A percentile compares a stretch with the other conserved stretches of the same genome.
Conservation (phyloP, 2,113 vertebrate genomes). For the Meles meles region DNA sequence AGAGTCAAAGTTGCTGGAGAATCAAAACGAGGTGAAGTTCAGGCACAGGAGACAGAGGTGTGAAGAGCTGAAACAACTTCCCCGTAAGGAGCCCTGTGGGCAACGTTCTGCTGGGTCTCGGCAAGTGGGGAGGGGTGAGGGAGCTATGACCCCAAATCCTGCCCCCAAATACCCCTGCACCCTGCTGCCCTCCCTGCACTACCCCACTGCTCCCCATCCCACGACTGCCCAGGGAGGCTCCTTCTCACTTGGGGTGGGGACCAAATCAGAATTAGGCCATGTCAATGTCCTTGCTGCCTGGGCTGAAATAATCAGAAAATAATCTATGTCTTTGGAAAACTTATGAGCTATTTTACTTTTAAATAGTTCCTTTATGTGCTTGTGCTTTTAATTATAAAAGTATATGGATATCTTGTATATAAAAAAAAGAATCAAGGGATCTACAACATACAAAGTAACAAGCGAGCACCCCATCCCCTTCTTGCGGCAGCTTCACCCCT, state of each 20-base stretch:
- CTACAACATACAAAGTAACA: neutral
- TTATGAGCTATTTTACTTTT: neutral
- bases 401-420: neutral
- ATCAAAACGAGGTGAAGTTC: neutral
- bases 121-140: neutral
- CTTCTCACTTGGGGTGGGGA: neutral
- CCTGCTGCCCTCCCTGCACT: neutral
- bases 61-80: neutral
- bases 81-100: neutral
- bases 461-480: neutral
- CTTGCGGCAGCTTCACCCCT: neutral
- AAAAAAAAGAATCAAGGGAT: neutral
- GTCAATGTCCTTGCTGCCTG: neutral
- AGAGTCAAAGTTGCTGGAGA: slow-evolving; percentile 90
- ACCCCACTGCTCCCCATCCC: too few relatives aligned
- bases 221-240: neutral
- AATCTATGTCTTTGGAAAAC: neutral
- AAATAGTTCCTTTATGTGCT: neutral
- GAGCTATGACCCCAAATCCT: neutral
- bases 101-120: too few relatives aligned
- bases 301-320: neutral
- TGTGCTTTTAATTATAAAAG: neutral
- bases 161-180: too few relatives aligned
- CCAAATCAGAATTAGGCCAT: neutral
- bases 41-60: neutral